Conservation (phyloP, 2,888 invertebrate species). For the Unio pictorum region DNA sequence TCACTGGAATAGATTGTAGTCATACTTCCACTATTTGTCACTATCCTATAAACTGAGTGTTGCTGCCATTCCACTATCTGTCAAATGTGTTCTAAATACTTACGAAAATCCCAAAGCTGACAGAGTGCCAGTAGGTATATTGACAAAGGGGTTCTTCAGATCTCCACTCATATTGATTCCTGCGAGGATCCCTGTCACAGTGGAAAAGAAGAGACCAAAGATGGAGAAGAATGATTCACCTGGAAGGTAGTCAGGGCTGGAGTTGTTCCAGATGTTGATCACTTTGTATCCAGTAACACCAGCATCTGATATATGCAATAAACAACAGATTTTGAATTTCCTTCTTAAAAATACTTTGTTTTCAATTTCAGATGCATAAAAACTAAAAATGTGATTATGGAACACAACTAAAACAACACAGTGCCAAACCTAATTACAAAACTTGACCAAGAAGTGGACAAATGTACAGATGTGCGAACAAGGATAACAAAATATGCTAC, state of each 20-base stretch:
- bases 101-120: slow-evolving; percentile 93
- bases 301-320: slow-evolving; percentile 74
- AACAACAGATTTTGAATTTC: background rate
- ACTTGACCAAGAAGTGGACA: no score
- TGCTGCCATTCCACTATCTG: no score
- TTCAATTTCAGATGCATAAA: background rate
- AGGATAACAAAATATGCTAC: no score
- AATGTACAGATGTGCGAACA: no score
- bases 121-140: slow-evolving; percentile 95
- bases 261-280: slow-evolving; percentile 85
- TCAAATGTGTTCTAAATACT: slow-evolving; percentile 29
- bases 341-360: background rate
- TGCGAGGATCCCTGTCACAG: slow-evolving; percentile 95
- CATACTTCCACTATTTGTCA: no score
- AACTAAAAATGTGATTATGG: no score
- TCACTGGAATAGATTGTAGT: no score
- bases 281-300: slow-evolving; percentile 92
- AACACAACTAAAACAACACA: no score
- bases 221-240: slow-evolving; percentile 95
- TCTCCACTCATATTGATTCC: slow-evolving; percentile 99
- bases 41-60: no score
- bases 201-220: slow-evolving; percentile 97
- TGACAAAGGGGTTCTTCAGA: slow-evolving; percentile 89
- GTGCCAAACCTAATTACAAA: no score
- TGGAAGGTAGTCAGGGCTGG: slow-evolving; percentile 84